These are phyloP conservation scores for Abrostola triplasia DNA, from an alignment of 2,888 invertebrate genomes.

Conservation along the genomic window DNA sequence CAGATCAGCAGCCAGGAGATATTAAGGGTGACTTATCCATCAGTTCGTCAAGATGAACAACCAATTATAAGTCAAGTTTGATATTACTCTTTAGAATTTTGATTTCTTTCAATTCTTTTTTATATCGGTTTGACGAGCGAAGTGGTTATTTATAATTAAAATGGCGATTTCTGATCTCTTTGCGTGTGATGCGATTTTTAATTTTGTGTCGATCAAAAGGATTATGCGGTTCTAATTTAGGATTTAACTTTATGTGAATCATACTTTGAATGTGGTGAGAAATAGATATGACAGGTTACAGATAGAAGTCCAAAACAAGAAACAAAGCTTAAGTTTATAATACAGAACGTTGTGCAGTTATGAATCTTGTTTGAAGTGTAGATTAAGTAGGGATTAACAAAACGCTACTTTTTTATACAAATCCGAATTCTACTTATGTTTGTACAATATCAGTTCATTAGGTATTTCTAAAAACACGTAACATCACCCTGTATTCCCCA, in stretches of 20 bases:
- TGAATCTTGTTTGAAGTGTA: too few species aligned
- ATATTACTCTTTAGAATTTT: constrained; percentile 84
- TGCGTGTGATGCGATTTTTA: constrained; percentile 70
- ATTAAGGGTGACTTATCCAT: constrained; percentile 63
- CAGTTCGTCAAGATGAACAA: constrained; percentile 74
- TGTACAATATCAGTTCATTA: too few species aligned
- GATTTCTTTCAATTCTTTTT: constrained; percentile 85
- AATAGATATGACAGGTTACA: constrained; percentile 7
- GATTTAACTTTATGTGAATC: constrained; percentile 48
- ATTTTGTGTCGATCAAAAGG: constrained; percentile 81
- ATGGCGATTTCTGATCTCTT: constrained; percentile 75
- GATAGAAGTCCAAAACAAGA: background rate
- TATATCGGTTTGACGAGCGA: constrained; percentile 72
- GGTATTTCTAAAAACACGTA: too few species aligned
- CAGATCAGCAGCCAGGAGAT: constrained; percentile 19
- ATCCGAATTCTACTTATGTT: too few species aligned
- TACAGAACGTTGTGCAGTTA: background rate
- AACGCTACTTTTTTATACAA: too few species aligned
- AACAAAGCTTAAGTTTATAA: background rate
- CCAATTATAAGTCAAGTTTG: constrained; percentile 86
- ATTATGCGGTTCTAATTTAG: constrained; percentile 60
- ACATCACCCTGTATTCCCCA: too few species aligned
- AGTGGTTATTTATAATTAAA: constrained; percentile 84
- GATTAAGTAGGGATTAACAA: too few species aligned
- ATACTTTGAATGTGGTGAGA: constrained; percentile 12